Base-by-base conservation (phyloP, 2,113 vertebrate genomes). In the Muscicapa adusta region DNA sequence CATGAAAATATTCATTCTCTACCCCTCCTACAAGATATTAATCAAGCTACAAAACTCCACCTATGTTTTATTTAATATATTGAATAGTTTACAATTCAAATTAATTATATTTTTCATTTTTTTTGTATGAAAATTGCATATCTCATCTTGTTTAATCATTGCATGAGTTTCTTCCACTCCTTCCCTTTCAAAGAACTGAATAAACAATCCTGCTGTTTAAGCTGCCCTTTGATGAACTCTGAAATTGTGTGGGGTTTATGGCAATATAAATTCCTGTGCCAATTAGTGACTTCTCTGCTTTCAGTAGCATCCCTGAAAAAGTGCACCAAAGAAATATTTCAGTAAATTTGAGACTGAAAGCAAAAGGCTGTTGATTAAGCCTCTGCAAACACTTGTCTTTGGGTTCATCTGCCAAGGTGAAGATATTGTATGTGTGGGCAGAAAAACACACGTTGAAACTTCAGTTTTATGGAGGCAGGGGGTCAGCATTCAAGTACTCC, bases 21-120 rank as follows among this genome's bases (percentile, higher is more conserved):
- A 7, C 53, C 19, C 17, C 60, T 34, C 4, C 47, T 38, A 54
- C 9, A 89, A 70, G 24, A 31, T 42, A 54, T 4, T 33, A 70
- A 58, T 9, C 4, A 74, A 57, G 7, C 40, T 50, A 43, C 3
- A 63, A 56, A n/a, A 3, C 3, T 2, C 2, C 2, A 2, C 0
- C 23, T 19, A 23, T 60, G 5, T 65, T 78, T 42, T 28, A 34
- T 53, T 78, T 23, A 34, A 11, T 33, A 40, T 53, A 50, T n/a
- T 42, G 6, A 85, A 28, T 31, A 28, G 17, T 57, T 86, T 65
- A 19, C 25, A 23, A 36, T 80, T 40, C 66, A 72, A 85, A 22
- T 6, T 28, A 15, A 70, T 57, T 38, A 1, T 66, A 5, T 8
- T 62, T 83, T 71, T 62, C 5, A 24, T 60, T 63, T 45, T 31